phyloP scores from a whole-genome alignment of 2,888 invertebrate genomes.

The Agrochola circellaris region DNA sequence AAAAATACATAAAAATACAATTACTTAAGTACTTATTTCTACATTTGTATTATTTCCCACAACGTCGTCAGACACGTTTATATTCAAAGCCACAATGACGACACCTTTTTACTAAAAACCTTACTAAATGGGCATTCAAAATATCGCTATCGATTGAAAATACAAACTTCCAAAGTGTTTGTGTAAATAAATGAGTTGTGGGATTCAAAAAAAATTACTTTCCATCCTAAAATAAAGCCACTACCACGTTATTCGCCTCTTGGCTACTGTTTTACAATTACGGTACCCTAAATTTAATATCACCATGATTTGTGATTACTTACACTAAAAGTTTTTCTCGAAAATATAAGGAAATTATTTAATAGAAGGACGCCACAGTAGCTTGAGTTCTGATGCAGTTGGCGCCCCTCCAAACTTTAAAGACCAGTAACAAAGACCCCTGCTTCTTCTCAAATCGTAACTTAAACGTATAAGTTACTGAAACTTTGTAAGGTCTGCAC shows the following conservation, averaged over 20 bases:
- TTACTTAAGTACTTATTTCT: conserved; percentile 14
- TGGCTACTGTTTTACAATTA: conserved; percentile 18
- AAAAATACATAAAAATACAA: conserved; percentile 9
- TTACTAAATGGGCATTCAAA: neutral
- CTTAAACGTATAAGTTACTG: conserved; percentile 13
- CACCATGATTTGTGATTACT: conserved; percentile 51
- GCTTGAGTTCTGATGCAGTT: conserved; percentile 66
- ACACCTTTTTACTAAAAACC: neutral
- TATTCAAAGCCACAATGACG: neutral
- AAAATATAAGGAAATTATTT: conserved; percentile 58
- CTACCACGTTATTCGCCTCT: neutral
- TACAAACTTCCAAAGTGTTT: neutral
- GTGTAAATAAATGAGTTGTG: neutral
- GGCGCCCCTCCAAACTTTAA: conserved; percentile 57
- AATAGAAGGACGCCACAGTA: conserved; percentile 52
- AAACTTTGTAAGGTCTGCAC: conserved; percentile 36
- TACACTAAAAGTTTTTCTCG: conserved; percentile 49
- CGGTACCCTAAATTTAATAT: conserved; percentile 48
- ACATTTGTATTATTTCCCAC: neutral
- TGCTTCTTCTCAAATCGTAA: conserved; percentile 25
- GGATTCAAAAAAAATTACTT: neutral
- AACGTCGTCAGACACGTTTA: neutral
- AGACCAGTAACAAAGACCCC: conserved; percentile 42
- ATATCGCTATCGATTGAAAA: neutral
- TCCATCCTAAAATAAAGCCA: neutral